phyloP scores from a whole-genome alignment of 2,113 vertebrate genomes.

The zebrafish (Danio rerio) region GRCz12tu NC_133187.1:23638501-23639000 shows the following conservation, averaged over 20 bases:
- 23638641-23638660: background rate
- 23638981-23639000: too few species aligned
- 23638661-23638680: slow-evolving; percentile 6
- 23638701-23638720: slow-evolving; percentile 2
- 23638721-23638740: slow-evolving; percentile 8
- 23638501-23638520: background rate
- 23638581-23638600: background rate
- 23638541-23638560: background rate
- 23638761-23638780: slow-evolving; percentile 27
- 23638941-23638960: too few species aligned
- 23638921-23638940: too few species aligned
- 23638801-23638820: slow-evolving; percentile 27
- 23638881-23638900: too few species aligned
- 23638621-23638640: background rate
- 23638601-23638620: background rate
- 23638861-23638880: too few species aligned
- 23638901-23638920: too few species aligned
- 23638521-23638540: background rate
- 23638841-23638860: background rate
- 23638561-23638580: background rate
- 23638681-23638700: slow-evolving; percentile 31
- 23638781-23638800: slow-evolving; percentile 15
- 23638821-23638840: background rate
- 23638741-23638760: slow-evolving; percentile 17
- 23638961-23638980: too few species aligned